These are phyloP conservation scores for Drosophila borborema DNA, from an alignment of 2,888 invertebrate species.

Conservation along the genomic window DNA sequence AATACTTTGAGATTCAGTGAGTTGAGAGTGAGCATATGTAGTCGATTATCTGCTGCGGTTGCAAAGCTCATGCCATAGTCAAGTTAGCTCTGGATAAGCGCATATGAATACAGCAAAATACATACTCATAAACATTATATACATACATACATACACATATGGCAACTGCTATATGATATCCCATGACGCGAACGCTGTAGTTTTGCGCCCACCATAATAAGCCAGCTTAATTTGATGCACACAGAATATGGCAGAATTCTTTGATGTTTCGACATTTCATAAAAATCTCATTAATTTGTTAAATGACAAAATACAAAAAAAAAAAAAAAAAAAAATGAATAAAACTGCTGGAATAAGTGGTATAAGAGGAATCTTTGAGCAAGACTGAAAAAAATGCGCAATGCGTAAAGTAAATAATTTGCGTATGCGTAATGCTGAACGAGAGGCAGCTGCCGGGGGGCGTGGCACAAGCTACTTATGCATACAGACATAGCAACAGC, in stretches of 20 bases:
- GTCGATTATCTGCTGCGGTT: background rate
- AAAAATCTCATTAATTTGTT: conserved; percentile 68
- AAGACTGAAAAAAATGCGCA: conserved; percentile 28
- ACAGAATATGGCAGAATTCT: conserved; percentile 36
- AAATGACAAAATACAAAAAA: conserved; percentile 21
- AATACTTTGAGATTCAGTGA: background rate
- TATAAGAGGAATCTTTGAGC: conserved; percentile 22
- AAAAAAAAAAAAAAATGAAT: conserved; percentile 7
- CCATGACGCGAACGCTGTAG: conserved; percentile 25
- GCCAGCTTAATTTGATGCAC: conserved; percentile 65
- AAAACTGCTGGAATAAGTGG: background rate
- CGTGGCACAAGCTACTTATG: conserved; percentile 42
- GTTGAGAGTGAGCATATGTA: background rate
- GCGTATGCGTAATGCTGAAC: conserved; percentile 22
- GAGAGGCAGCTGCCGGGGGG: conserved; percentile 37
- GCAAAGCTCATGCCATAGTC: background rate
- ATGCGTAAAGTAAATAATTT: conserved; percentile 51
- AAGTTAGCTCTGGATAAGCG: background rate
- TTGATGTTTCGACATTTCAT: conserved; percentile 60
- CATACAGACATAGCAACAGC: background rate
- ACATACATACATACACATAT: background rate
- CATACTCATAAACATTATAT: background rate
- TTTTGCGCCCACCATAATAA: conserved; percentile 50
- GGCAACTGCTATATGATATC: conserved; percentile 11
- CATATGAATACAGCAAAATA: conserved; percentile 4